phyloP scores from a whole-genome alignment of 1,140 invertebrate species.

The Gryon sp. region DNA sequence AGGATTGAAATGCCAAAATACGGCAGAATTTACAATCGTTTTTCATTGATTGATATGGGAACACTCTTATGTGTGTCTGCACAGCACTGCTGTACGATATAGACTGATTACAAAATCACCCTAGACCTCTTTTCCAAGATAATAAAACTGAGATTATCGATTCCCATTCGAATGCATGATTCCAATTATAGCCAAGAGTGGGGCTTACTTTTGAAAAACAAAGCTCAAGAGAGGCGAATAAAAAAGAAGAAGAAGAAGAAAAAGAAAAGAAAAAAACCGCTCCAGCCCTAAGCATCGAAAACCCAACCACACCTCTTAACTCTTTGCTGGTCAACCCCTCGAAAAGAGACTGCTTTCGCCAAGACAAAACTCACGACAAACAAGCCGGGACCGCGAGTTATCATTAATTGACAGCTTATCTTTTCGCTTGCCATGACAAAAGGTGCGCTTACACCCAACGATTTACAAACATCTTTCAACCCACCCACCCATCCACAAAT shows the following conservation, averaged over 20 bases:
- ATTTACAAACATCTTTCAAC: neutral
- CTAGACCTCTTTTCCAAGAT: constrained; percentile 52
- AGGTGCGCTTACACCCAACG: neutral
- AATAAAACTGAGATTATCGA: constrained; percentile 49
- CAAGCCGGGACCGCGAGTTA: constrained; percentile 9
- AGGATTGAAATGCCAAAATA: no score
- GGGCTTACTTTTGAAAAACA: constrained; percentile 25
- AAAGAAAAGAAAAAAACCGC: neutral
- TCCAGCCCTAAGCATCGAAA: no score
- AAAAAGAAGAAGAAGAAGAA: no score
- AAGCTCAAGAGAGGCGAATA: no score
- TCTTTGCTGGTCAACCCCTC: constrained; percentile 12
- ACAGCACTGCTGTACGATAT: neutral
- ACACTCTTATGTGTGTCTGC: neutral
- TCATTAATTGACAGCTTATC: constrained; percentile 30
- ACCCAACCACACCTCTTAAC: no score
- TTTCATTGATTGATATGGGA: no score
- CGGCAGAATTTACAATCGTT: no score
- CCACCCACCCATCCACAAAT: no score
- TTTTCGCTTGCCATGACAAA: constrained; percentile 5
- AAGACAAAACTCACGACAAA: constrained; percentile 12
- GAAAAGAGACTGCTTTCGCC: neutral
- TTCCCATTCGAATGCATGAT: constrained; percentile 39
- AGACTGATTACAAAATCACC: constrained; percentile 49
- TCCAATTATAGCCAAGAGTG: constrained; percentile 40